Conservation (phyloP, 2,797 vertebrate species). For the Neoniphon sammara region DNA sequence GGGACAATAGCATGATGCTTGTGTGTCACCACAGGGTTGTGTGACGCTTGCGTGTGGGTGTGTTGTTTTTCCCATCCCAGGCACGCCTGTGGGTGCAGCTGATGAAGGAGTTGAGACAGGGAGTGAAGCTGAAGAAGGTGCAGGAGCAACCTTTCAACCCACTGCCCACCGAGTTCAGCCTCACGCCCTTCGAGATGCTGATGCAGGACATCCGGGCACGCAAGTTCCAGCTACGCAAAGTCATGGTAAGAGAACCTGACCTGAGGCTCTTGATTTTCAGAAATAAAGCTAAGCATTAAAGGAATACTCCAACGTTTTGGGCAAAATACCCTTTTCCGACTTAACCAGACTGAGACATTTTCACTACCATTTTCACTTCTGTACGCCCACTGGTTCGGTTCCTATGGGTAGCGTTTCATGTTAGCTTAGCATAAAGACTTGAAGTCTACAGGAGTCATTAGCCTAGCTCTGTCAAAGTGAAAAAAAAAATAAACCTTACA, state of each 20-base stretch:
- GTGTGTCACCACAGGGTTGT: conserved; percentile 9
- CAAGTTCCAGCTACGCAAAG: conserved; percentile 95
- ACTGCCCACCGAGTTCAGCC: conserved; percentile 94
- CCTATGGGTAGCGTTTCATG: too few species aligned
- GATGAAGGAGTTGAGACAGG: conserved; percentile 95
- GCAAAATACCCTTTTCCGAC: too few species aligned
- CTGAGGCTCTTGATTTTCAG: too few species aligned
- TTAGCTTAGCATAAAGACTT: too few species aligned
- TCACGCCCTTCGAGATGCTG: conserved; percentile 98
- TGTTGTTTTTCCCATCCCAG: conserved; percentile 69
- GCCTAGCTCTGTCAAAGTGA: too few species aligned
- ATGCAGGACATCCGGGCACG: conserved; percentile 96
- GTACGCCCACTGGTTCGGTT: too few species aligned
- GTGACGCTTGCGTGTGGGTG: conserved; percentile 1
- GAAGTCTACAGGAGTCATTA: too few species aligned
- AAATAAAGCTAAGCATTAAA: background rate
- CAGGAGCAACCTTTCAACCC: conserved; percentile 93
- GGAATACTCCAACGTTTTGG: too few species aligned
- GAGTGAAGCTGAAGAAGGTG: conserved; percentile 96
- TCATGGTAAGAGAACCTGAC: conserved; percentile 87
- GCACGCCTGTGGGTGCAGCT: conserved; percentile 96
- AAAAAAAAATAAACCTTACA: too few species aligned
- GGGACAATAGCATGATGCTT: conserved; percentile 18
- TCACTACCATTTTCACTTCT: too few species aligned
- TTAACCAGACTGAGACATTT: too few species aligned